Percentiles rank a stretch among this genome's conserved stretches.
These are phyloP conservation scores for Streblospio benedicti DNA, from an alignment of 1,140 invertebrate genomes.

Conservation along the genomic window DNA sequence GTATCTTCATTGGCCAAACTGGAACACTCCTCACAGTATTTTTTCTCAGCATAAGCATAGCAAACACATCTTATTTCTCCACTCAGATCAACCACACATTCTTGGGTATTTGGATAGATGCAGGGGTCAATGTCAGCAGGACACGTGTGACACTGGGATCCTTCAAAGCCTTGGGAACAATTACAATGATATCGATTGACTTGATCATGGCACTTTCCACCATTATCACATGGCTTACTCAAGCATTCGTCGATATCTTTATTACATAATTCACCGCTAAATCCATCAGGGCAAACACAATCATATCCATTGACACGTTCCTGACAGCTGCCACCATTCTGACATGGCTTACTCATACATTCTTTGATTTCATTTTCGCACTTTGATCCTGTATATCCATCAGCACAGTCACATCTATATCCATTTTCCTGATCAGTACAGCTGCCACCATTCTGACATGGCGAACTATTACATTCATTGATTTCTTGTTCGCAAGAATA, in stretches of 20 bases:
- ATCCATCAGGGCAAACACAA: constrained; percentile 87
- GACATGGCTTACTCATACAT: constrained; percentile 87
- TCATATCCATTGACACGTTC: constrained; percentile 86
- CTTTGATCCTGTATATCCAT: constrained; percentile 70
- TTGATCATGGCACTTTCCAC: no score
- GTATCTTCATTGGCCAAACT: neutral
- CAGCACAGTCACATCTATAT: constrained; percentile 19
- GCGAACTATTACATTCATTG: constrained; percentile 65
- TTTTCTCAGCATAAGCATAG: no score
- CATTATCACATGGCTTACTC: constrained; percentile 6
- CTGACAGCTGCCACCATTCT: constrained; percentile 84
- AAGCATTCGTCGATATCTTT: neutral
- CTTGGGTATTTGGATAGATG: no score
- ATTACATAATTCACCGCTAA: constrained; percentile 19
- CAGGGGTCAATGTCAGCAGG: no score
- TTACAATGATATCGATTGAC: no score
- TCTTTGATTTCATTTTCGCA: constrained; percentile 91
- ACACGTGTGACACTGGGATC: no score
- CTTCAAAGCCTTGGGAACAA: no score
- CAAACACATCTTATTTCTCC: no score
- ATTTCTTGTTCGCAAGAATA: constrained; percentile 81
- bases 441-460: constrained; percentile 46
- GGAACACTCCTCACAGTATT: no score
- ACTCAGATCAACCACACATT: no score
- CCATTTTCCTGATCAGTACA: constrained; percentile 40